Evolutionary conservation across 2,797 vertebrate species (phyloP), one percentile per base, ranked within the genome.

Genomic region (Sebastes taczanowskii): DNA sequence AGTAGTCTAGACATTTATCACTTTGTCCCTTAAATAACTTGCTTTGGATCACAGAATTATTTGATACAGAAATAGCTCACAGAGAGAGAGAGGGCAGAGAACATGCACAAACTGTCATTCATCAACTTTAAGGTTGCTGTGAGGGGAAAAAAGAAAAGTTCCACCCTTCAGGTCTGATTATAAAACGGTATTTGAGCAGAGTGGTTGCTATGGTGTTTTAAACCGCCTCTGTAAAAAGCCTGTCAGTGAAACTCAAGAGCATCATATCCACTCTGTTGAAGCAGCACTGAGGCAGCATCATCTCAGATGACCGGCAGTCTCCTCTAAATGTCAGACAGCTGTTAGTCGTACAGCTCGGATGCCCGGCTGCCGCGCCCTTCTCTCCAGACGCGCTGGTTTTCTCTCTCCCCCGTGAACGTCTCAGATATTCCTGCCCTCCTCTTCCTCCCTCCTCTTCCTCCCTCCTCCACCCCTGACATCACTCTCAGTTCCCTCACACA

Each of bases 311-410:
- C 83, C 23, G 11, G 16, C 71, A 30, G 71, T 14, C 63, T 86
- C 76, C 67, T 75, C 71, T 82, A 75, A 92, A 93, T 90, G 80
- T 86, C 86, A 82, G 79, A 73, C 91, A 93, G 87, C 92, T 93
- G 93, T 84, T 87, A 56, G 75, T 79, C 34, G 73, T 65, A 60
- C 5, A 25, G 82, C 73, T 56, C 80, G 7, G 35, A 29, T 2
- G 49, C 38, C 30, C 3, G 14, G n/a, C 78, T 6, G 90, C 91
- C 90, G 34, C 89, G 14, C 93, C 94, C 89, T 84, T 66, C 46
- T 74, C 77, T 81, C 84, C 85, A 86, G 86, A 90, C 78, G 14
- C 23, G 42, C 80, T 46, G 30, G 42, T 81, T 73, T 72, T 72
- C 74, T 73, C 74, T 61, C 69, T 35, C 35, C 35, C 83, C 70